These are phyloP conservation scores for Periparus ater DNA, from an alignment of 2,797 vertebrate species.

Conservation along the genomic window DNA sequence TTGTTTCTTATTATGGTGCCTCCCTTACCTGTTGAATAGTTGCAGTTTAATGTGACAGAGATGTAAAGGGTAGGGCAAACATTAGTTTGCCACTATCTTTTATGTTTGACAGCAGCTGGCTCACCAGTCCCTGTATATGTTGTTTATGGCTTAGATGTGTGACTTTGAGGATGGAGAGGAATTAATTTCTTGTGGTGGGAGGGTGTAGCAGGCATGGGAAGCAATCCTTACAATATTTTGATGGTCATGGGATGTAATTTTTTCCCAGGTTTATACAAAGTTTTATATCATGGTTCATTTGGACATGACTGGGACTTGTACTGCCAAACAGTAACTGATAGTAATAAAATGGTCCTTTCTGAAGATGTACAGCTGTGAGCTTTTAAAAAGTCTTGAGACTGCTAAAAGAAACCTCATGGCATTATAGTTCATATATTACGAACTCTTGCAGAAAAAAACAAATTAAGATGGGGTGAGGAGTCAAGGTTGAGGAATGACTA, in stretches of 20 bases:
- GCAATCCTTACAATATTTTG: not conserved
- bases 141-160: not conserved
- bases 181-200: not conserved
- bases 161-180: not conserved
- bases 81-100: constrained; percentile 2
- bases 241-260: not conserved
- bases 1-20: not conserved
- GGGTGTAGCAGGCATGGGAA: not conserved
- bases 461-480: not conserved
- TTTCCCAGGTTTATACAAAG: not conserved
- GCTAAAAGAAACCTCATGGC: not conserved
- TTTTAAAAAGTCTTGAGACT: constrained; percentile 1
- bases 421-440: not conserved
- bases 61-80: not conserved
- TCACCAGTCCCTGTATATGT: not conserved
- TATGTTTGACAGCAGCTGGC: not conserved
- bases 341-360: not conserved
- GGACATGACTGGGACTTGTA: not conserved
- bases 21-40: not conserved
- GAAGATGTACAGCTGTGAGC: not conserved
- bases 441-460: constrained; percentile 2
- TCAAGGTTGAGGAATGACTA: not conserved
- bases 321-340: not conserved
- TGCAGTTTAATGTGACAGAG: not conserved
- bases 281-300: not conserved